Evolutionary conservation across 2,113 vertebrate species (phyloP).

Genomic region (Clarias batrachus): DNA sequence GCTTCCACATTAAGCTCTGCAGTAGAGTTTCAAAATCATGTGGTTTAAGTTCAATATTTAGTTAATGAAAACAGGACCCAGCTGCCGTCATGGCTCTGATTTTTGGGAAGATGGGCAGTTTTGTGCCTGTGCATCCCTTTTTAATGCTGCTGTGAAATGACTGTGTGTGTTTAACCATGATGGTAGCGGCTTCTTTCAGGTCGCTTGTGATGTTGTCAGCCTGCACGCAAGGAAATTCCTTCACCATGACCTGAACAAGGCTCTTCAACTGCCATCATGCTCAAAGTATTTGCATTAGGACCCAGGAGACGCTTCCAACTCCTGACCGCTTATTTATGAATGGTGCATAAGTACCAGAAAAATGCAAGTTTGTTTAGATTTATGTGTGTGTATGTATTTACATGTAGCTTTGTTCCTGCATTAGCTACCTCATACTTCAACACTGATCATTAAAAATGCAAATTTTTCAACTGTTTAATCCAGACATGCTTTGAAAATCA

Average conservation of each 20-base stretch:
- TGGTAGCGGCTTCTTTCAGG: background rate
- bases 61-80: background rate
- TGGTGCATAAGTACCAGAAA: background rate
- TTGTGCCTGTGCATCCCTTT: background rate
- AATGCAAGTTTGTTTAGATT: background rate
- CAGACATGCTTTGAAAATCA: background rate
- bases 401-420: background rate
- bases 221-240: background rate
- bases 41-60: background rate
- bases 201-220: background rate
- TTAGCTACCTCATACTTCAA: no score
- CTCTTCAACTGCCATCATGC: constrained; percentile 46
- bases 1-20: background rate
- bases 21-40: background rate
- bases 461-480: background rate
- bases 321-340: background rate
- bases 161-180: background rate
- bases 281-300: constrained; percentile 64
- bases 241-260: background rate
- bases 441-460: background rate
- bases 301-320: background rate
- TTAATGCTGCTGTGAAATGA: background rate
- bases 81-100: background rate
- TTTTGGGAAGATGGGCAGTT: background rate
- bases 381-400: background rate